Evolutionary conservation across 1,140 invertebrate genomes (phyloP).

Genomic region (Aphelinus atriplicis): DNA sequence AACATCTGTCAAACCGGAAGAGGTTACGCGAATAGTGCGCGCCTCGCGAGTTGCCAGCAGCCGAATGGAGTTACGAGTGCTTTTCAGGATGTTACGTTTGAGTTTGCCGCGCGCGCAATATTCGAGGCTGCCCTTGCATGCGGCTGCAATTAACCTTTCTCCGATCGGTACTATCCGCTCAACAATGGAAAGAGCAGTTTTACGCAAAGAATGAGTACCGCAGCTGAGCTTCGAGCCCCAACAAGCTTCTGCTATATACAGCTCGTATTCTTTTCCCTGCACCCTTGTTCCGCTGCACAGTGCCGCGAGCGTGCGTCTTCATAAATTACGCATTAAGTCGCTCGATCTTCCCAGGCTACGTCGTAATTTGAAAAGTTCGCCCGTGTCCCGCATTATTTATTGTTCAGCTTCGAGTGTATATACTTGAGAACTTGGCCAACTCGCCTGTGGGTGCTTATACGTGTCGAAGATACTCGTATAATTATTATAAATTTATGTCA

Average conservation of each 20-base stretch:
- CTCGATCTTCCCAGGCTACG: constrained; percentile 1
- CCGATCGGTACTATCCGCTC: too few species aligned
- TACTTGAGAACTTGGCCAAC: too few species aligned
- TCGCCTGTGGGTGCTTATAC: too few species aligned
- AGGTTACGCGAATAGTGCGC: constrained; percentile 29
- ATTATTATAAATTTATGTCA: too few species aligned
- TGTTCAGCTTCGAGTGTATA: not conserved
- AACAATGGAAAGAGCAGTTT: too few species aligned
- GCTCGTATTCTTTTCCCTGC: not conserved
- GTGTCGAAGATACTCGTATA: too few species aligned
- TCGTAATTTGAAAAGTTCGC: constrained; percentile 38
- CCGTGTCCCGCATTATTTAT: constrained; percentile 31
- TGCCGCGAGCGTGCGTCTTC: constrained; percentile 12
- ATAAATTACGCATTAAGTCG: constrained; percentile 37
- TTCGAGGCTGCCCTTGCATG: too few species aligned
- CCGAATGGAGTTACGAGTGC: constrained; percentile 53
- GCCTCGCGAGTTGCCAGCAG: constrained; percentile 12
- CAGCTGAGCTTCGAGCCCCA: too few species aligned
- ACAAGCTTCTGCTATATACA: not conserved
- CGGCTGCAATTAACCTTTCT: too few species aligned
- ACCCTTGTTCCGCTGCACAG: not conserved
- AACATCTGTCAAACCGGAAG: constrained; percentile 52
- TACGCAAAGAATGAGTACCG: too few species aligned
- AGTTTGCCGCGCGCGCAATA: constrained; percentile 44
- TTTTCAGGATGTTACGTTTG: constrained; percentile 57